Conservation (phyloP, 1,140 invertebrate species). For the Campoletis sonorensis region DNA sequence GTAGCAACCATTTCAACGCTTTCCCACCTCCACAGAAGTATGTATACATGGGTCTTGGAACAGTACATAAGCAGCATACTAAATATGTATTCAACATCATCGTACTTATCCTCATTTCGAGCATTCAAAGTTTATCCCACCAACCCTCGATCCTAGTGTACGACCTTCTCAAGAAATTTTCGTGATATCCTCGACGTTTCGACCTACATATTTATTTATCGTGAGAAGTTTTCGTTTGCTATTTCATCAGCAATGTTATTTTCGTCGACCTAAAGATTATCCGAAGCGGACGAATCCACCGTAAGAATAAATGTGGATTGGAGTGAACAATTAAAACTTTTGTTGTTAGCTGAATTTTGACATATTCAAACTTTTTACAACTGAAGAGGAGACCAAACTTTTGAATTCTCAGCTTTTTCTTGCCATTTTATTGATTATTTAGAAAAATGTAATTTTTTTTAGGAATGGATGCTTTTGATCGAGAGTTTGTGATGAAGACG, state of each 20-base stretch:
- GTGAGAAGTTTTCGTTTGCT: not conserved
- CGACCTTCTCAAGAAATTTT: constrained; percentile 2
- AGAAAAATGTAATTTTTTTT: no score
- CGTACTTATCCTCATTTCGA: constrained; percentile 24
- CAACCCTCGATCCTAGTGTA: not conserved
- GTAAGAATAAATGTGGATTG: no score
- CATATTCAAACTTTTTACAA: not conserved
- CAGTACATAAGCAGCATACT: not conserved
- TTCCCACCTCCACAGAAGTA: not conserved
- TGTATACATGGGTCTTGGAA: not conserved
- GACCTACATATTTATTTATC: not conserved
- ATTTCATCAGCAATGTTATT: not conserved
- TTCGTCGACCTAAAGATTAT: not conserved
- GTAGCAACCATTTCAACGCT: not conserved
- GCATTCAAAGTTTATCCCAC: constrained; percentile 12
- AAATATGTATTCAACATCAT: not conserved
- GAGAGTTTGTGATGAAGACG: no score
- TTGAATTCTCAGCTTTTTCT: no score
- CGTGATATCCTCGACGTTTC: constrained; percentile 17
- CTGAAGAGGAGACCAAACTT: no score
- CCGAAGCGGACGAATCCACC: not conserved
- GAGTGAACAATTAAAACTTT: not conserved
- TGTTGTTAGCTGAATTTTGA: not conserved
- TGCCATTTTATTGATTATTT: no score
- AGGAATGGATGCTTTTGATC: no score